Base-by-base conservation (phyloP, 2,888 invertebrate species). In the Trisateles emortualis region DNA sequence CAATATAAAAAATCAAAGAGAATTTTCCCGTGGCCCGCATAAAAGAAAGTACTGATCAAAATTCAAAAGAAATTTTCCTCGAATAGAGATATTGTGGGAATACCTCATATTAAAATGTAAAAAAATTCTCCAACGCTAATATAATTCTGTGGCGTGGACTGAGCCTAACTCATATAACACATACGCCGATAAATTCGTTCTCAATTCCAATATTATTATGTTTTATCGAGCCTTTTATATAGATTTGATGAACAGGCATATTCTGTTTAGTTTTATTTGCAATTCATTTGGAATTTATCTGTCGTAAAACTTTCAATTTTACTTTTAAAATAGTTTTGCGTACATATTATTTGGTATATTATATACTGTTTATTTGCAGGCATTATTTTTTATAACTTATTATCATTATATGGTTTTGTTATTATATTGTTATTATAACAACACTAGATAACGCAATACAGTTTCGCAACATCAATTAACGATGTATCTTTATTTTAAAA, bases 91-190 rank as follows among this genome's bases (percentile, higher is more conserved):
- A 83, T 85, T 85, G 79, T 79, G 76, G 75, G 79, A 78, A 87
- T 86, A 83, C 81, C 82, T 84, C 80, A 84, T 87, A 88, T 88
- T 88, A 87, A 87, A 88, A 86, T 86, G 83, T 87, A 86, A 89
- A 88, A 88, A 88, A 88, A 87, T 80, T 81, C 79, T 72, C 74
- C 79, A 76, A 79, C 75, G 81, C 84, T 85, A 83, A 84, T 84
- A 84, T 84, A 83, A 86, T 87, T 86, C 81, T 74, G 80, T 72
- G 76, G 79, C 76, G 67, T 74, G 73, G 77, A 76, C 79, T 66
- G 64, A 58, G 65, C 68, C 65, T 81, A 64, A 76, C 71, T 72
- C 45, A 45, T 58, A 26, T 26, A 47, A 60, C 60, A 79, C 70
- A 75, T 68, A 83, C 78, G 71, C 22, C 42, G 39, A 47, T 30